Conservation (phyloP, 1,140 invertebrate species). For the Micrasema longulum region DNA sequence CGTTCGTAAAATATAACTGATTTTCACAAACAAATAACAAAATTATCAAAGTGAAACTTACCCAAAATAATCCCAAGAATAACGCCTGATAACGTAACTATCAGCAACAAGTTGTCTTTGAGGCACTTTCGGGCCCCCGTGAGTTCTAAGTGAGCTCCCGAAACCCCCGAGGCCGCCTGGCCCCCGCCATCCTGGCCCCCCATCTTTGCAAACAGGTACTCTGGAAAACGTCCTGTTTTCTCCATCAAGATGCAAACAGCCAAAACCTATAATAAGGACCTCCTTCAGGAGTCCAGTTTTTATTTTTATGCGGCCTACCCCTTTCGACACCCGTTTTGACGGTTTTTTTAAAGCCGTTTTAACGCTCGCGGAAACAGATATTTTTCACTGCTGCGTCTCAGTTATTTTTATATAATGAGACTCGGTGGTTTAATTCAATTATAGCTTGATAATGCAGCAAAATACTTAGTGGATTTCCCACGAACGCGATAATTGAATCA, state of each 20-base stretch:
- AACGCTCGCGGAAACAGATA: no score
- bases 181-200: conserved; percentile 67
- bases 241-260: conserved; percentile 56
- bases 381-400: no score
- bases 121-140: conserved; percentile 77
- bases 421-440: no score
- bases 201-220: conserved; percentile 83
- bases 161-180: conserved; percentile 69
- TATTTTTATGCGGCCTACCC: not conserved
- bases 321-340: conserved; percentile 27
- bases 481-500: no score
- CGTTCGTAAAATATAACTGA: no score
- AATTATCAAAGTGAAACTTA: conserved; percentile 60
- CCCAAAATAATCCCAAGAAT: conserved; percentile 79
- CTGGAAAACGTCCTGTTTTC: conserved; percentile 75
- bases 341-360: no score
- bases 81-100: conserved; percentile 83
- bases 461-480: no score
- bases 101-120: conserved; percentile 79
- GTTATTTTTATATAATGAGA: no score
- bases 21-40: not conserved
- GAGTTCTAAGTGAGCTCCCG: conserved; percentile 71
- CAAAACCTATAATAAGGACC: no score
- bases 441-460: no score
- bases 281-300: conserved; percentile 7